Evolutionary conservation across 2,797 vertebrate genomes (phyloP), one percentile per base, ranked within the genome.

Genomic region (Ptychobarbus kaznakovi): DNA sequence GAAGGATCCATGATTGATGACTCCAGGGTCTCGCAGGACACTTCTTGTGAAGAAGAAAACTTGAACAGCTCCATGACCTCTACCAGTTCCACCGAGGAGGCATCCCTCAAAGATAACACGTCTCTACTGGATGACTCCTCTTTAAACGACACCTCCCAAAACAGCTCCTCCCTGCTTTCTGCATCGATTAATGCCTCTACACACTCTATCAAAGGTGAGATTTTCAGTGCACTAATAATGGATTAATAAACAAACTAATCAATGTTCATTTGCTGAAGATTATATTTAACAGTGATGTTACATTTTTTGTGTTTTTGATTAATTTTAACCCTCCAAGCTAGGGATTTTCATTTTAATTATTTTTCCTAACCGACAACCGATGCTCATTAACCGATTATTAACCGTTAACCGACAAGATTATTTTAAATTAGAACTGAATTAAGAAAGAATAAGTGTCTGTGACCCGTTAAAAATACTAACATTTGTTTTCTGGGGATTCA

Each of bases 191-290:
- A 89, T 76, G 61, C 78, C 4, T 81, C 91, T 80, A 83, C 89
- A 61, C 85, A 79, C 74, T 81, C 49, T 84, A 13, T 10, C 69
- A 91, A 90, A 93, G 95, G 95, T 95, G 89, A 85, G 80, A 80
- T 51, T 69, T 22, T 32, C 46, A 40, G 0, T 69, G n/a, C n/a
- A 32, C 58, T 32, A 63, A 28, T 78, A 22, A 70, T 42, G 4
- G 20, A 70, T 42, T 40, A 7, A 18, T 38, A 38, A 68, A 35
- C 15, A 66, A 66, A 38, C 9, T 0, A 63, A 15, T 63, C 2
- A 1, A 58, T 63, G 25, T 6, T 63, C 1, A 63, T 28, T 63
- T 63, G 12, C 25, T 63, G 11, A 38, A 68, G 32, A 35, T 18
- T 63, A 25, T 25, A 15, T 12, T 61, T 61, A 61, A 61, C 4